phyloP scores from a whole-genome alignment of 2,797 vertebrate genomes.

The Philypnodon macrostomus region DNA sequence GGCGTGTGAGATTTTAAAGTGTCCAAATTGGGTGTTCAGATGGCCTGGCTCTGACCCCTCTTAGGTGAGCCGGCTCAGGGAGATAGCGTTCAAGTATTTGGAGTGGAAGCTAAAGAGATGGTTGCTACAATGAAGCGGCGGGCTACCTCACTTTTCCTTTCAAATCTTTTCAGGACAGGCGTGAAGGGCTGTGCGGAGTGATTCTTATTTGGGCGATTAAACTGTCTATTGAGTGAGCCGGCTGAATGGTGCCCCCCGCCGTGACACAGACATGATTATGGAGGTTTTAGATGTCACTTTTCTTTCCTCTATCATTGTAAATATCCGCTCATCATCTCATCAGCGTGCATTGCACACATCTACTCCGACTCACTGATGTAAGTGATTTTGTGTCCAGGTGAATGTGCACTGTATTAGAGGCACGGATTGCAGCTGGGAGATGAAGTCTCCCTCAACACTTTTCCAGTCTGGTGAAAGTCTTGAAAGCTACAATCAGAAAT shows the following conservation, averaged over 20 bases:
- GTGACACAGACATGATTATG: conserved; percentile 37
- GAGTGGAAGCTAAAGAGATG: conserved; percentile 38
- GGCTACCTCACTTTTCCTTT: conserved; percentile 40
- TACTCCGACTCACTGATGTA: conserved; percentile 27
- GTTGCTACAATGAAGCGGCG: conserved; percentile 27
- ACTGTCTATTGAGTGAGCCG: conserved; percentile 44
- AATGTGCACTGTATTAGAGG: conserved; percentile 26
- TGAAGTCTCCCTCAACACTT: conserved; percentile 34
- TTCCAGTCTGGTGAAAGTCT: conserved; percentile 37
- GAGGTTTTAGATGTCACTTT: conserved; percentile 44
- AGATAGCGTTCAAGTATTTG: conserved; percentile 54
- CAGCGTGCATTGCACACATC: conserved; percentile 35
- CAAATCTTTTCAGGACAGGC: conserved; percentile 39
- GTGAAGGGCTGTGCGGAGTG: conserved; percentile 34
- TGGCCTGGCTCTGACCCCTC: conserved; percentile 48
- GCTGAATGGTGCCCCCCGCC: conserved; percentile 35
- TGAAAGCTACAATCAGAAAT: conserved; percentile 51
- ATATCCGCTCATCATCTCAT: conserved; percentile 44
- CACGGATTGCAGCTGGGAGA: conserved; percentile 23
- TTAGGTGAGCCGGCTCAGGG: conserved; percentile 35
- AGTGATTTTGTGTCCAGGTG: conserved; percentile 48
- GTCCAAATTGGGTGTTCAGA: conserved; percentile 51
- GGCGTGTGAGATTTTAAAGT: conserved; percentile 47
- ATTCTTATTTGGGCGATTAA: conserved; percentile 56
- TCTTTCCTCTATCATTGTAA: conserved; percentile 34